Conservation (phyloP, 2,113 vertebrate species). For the Percina caprodes region DNA sequence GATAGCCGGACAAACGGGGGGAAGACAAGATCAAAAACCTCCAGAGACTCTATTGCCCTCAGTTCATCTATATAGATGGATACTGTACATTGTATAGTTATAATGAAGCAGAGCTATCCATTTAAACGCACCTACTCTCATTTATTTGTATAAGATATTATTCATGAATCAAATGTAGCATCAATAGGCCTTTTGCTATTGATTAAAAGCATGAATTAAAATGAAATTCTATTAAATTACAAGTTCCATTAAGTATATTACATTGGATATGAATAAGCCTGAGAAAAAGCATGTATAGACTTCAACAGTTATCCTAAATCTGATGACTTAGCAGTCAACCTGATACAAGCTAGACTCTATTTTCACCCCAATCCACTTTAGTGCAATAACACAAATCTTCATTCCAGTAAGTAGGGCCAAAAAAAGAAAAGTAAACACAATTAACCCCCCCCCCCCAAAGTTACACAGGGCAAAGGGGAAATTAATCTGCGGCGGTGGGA, state of each 20-base stretch:
- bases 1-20: background rate
- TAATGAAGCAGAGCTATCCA: background rate
- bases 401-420: slow-evolving; percentile 41
- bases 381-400: slow-evolving; percentile 20
- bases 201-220: background rate
- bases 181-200: background rate
- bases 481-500: slow-evolving; percentile 18
- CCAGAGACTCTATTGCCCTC: slow-evolving; percentile 36
- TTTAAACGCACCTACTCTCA: background rate
- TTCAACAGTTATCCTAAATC: background rate
- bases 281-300: background rate
- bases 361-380: slow-evolving; percentile 23
- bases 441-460: slow-evolving; percentile 13
- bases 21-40: slow-evolving; percentile 23
- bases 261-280: background rate
- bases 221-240: background rate
- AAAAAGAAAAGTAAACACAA: slow-evolving; percentile 53
- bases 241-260: background rate
- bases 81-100: background rate
- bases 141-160: slow-evolving; percentile 3
- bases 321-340: slow-evolving; percentile 5
- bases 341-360: slow-evolving; percentile 2
- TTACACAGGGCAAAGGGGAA: slow-evolving; percentile 14
- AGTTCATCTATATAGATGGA: slow-evolving; percentile 1
- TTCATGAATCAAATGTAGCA: background rate